Conservation (phyloP, 2,113 vertebrate genomes). For the Mormoops blainvillei region DNA sequence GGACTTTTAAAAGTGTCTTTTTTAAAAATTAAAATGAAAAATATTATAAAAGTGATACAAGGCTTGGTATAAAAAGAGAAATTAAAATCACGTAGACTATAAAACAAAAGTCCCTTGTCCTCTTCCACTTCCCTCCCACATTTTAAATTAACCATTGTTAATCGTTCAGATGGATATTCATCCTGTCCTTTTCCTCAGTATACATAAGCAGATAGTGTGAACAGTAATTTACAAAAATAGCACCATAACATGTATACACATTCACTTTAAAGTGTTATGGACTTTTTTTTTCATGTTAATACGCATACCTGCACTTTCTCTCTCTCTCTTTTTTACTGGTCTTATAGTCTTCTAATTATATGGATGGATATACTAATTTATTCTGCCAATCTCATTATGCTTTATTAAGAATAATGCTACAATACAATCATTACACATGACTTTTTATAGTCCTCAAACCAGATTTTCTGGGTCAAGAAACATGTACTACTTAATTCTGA, state of each 20-base stretch:
- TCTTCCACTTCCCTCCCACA: background rate
- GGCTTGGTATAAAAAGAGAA: background rate
- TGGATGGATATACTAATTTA: background rate
- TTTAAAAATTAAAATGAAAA: background rate
- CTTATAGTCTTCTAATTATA: background rate
- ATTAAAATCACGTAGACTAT: background rate
- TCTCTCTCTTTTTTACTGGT: background rate
- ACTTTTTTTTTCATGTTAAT: background rate
- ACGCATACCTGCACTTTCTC: background rate
- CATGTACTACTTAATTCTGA: background rate
- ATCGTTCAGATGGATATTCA: background rate
- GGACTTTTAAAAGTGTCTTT: background rate
- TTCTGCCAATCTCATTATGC: background rate
- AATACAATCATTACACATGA: background rate
- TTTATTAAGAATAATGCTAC: background rate
- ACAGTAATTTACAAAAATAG: background rate
- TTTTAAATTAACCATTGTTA: background rate
- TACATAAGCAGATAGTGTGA: background rate
- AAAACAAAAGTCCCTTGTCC: background rate
- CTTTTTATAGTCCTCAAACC: background rate
- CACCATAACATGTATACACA: background rate
- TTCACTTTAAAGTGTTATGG: background rate
- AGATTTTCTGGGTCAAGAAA: slow-evolving; percentile 29
- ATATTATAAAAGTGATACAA: background rate
- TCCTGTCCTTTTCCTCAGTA: background rate